These are phyloP conservation scores for Drosophila acutilabella DNA, from an alignment of 2,888 invertebrate species.

Conservation along the genomic window DNA sequence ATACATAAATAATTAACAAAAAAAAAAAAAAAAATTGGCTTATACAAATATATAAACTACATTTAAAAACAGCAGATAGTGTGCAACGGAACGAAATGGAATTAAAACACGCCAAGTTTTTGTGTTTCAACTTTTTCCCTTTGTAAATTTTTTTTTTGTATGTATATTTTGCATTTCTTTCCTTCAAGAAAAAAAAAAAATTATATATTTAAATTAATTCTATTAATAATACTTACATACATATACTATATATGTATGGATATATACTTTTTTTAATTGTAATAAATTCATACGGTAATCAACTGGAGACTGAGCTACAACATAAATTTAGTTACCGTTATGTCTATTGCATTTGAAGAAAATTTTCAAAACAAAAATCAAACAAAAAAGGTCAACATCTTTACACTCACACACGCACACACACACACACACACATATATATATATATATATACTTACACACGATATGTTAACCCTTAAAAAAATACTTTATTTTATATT, in stretches of 20 bases:
- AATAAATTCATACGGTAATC: slow-evolving; percentile 81
- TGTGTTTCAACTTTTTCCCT: no score
- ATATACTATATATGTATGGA: neutral
- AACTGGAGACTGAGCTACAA: slow-evolving; percentile 85
- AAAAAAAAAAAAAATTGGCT: slow-evolving; percentile 17
- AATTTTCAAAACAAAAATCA: slow-evolving; percentile 20
- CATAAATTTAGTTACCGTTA: slow-evolving; percentile 84
- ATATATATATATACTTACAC: neutral
- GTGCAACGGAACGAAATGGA: slow-evolving; percentile 52
- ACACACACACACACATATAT: no score
- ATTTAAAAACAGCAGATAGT: slow-evolving; percentile 20
- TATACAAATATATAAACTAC: neutral
- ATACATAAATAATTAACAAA: slow-evolving; percentile 9
- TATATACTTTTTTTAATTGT: slow-evolving; percentile 49
- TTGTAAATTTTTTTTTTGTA: slow-evolving; percentile 11
- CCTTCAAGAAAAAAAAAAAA: slow-evolving; percentile 21
- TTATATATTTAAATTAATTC: slow-evolving; percentile 42
- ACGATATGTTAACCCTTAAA: slow-evolving; percentile 22
- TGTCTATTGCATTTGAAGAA: slow-evolving; percentile 72
- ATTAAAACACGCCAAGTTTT: slow-evolving; percentile 23
- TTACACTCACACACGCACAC: slow-evolving; percentile 25
- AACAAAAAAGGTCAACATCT: slow-evolving; percentile 13
- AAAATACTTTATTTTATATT: slow-evolving; percentile 19
- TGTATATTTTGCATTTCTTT: slow-evolving; percentile 40
- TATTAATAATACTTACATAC: slow-evolving; percentile 25